Conservation (phyloP, 2,113 vertebrate species). For the Heliornis fulica region DNA sequence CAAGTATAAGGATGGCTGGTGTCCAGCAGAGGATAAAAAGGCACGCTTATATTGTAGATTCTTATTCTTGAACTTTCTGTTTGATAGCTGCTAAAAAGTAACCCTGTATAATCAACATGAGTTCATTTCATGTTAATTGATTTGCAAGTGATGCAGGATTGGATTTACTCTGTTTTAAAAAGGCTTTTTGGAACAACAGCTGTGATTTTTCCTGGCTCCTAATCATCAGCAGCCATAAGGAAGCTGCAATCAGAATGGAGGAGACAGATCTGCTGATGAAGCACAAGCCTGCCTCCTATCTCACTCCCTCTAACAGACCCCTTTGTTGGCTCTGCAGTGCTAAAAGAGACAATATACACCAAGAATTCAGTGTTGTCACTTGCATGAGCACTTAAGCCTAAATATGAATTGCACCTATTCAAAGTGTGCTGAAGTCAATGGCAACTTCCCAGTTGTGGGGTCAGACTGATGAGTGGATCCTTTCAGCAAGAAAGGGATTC, state of each 20-base stretch:
- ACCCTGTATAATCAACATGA: neutral
- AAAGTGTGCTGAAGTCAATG: neutral
- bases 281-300: neutral
- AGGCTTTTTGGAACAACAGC: neutral
- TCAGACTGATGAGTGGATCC: neutral
- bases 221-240: constrained; percentile 1
- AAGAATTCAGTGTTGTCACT: neutral
- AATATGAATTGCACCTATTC: neutral
- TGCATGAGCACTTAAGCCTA: neutral
- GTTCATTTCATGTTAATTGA: neutral
- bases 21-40: neutral
- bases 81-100: neutral
- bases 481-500: neutral
- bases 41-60: neutral
- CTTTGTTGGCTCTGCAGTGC: neutral
- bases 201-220: constrained; percentile 13
- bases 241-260: constrained; percentile 8
- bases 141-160: neutral
- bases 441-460: neutral
- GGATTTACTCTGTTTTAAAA: neutral
- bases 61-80: neutral
- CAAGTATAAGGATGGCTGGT: neutral
- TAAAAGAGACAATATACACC: neutral
- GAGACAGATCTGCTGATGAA: constrained; percentile 49
- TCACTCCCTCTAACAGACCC: neutral